Conservation (phyloP, 2,797 vertebrate species). For the Cirrhinus mrigala region DNA sequence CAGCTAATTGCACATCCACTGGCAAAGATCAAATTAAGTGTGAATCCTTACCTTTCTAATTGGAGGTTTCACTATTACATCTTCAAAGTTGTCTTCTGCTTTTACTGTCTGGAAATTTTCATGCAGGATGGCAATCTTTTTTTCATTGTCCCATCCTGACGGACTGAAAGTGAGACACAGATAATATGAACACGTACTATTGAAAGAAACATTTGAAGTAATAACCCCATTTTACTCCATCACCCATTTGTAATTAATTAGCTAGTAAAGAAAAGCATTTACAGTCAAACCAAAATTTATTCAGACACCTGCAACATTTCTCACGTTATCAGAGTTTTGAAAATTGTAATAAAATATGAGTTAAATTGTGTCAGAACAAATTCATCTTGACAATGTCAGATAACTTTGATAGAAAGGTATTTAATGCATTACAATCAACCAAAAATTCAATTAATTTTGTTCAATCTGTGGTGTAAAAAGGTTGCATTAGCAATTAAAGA, state of each 20-base stretch:
- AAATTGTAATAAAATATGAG: too few relatives aligned
- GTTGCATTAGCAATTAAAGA: too few relatives aligned
- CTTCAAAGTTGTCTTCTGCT: constrained; percentile 93
- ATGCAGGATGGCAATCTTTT: constrained; percentile 97
- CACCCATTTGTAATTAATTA: background rate
- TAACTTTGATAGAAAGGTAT: too few relatives aligned
- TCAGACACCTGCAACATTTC: too few relatives aligned
- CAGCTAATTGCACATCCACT: background rate
- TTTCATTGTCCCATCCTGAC: constrained; percentile 99
- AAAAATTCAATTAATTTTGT: too few relatives aligned
- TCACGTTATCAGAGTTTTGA: too few relatives aligned
- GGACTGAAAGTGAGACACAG: constrained; percentile 80
- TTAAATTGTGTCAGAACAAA: too few relatives aligned
- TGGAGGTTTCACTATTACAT: constrained; percentile 94
- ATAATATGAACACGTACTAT: constrained; percentile 9
- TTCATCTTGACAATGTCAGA: too few relatives aligned
- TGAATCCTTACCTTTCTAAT: constrained; percentile 89
- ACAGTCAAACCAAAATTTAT: too few relatives aligned
- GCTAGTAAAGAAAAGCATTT: too few relatives aligned
- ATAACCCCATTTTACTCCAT: background rate
- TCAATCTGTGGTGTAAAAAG: too few relatives aligned
- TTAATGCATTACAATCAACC: too few relatives aligned
- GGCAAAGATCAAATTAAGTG: background rate
- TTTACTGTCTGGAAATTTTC: constrained; percentile 97
- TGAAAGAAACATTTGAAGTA: background rate